phyloP scores from a whole-genome alignment of 2,888 invertebrate genomes.

The Gibbula magus region DNA sequence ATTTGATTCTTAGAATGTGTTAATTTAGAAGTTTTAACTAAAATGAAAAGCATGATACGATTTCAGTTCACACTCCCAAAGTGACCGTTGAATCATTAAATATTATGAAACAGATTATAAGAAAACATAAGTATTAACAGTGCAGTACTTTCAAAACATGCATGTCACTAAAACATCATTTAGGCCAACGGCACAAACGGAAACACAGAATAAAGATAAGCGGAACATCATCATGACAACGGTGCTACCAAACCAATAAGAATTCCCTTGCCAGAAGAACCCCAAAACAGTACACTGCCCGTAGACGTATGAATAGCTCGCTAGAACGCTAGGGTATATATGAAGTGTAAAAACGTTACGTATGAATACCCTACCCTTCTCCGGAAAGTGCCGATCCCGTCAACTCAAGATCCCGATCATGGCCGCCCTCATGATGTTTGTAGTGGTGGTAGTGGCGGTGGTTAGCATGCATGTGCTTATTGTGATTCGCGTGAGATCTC shows the following conservation, averaged over 20 bases:
- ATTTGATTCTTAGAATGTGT: too few species aligned
- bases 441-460: slow-evolving; percentile 39
- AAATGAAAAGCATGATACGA: too few species aligned
- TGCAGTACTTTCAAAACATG: too few species aligned
- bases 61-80: too few species aligned
- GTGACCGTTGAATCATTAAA: too few species aligned
- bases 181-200: not conserved
- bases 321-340: not conserved
- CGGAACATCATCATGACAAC: not conserved
- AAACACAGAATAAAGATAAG: not conserved
- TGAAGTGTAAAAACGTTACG: not conserved
- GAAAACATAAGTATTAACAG: too few species aligned
- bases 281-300: not conserved
- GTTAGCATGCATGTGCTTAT: slow-evolving; percentile 41
- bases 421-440: slow-evolving; percentile 46
- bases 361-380: slow-evolving; percentile 36
- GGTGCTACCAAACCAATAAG: not conserved
- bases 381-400: slow-evolving; percentile 47
- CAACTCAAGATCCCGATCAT: slow-evolving; percentile 50
- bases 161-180: too few species aligned
- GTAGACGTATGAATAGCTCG: not conserved
- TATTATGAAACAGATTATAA: too few species aligned
- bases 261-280: not conserved
- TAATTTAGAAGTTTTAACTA: too few species aligned
- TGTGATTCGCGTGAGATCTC: slow-evolving; percentile 39